phyloP scores from a whole-genome alignment of 2,797 vertebrate genomes.

The Apogon hyalosoma region DNA sequence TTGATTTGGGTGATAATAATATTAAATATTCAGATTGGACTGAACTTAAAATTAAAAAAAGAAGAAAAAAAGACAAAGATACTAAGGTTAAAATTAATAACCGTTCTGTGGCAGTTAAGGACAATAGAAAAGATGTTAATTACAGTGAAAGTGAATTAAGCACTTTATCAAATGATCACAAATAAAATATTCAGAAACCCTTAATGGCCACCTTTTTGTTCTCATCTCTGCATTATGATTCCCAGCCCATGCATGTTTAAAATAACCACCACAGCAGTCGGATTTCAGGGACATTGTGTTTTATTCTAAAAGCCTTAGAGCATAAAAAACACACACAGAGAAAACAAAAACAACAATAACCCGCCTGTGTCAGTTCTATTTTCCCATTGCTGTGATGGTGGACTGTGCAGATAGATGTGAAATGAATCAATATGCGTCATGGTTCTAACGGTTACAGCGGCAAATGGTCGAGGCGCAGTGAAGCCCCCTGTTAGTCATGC shows the following conservation, averaged over 20 bases:
- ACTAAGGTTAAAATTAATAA: too few species aligned
- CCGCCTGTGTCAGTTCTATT: background rate
- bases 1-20: background rate
- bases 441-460: slow-evolving; percentile 49
- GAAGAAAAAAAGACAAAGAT: too few species aligned
- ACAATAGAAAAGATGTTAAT: slow-evolving; percentile 3
- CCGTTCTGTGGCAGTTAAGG: background rate
- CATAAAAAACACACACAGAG: background rate
- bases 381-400: slow-evolving; percentile 9
- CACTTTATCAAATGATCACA: slow-evolving; percentile 14
- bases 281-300: slow-evolving; percentile 8
- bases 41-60: too few species aligned
- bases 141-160: background rate
- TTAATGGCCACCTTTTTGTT: too few species aligned
- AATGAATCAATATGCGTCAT: slow-evolving; percentile 58
- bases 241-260: slow-evolving; percentile 4
- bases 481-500: slow-evolving; percentile 45
- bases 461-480: slow-evolving; percentile 49
- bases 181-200: too few species aligned
- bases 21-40: too few species aligned
- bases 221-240: background rate
- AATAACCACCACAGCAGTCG: slow-evolving; percentile 19
- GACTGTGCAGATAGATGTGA: slow-evolving; percentile 36
- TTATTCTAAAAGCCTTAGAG: slow-evolving; percentile 23
- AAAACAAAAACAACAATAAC: background rate